phyloP scores from a whole-genome alignment of 2,113 vertebrate genomes.

The Upupa epops region DNA sequence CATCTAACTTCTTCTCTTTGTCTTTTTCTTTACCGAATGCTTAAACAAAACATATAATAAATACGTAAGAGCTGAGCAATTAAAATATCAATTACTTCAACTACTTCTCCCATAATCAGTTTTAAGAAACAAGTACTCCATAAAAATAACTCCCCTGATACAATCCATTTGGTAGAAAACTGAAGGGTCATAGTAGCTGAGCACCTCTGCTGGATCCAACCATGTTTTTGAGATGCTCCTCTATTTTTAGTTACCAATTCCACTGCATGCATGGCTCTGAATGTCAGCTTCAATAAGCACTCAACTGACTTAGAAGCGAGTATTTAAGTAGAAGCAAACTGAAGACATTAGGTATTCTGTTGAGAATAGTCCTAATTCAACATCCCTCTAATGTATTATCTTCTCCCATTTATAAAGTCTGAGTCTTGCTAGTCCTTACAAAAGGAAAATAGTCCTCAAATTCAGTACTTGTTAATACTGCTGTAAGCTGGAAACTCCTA shows the following conservation, averaged over 20 bases:
- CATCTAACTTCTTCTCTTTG: constrained; percentile 94
- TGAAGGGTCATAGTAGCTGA: constrained; percentile 1
- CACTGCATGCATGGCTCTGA: background rate
- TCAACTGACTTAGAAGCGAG: background rate
- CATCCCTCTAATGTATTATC: background rate
- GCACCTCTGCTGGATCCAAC: background rate
- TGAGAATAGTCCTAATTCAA: background rate
- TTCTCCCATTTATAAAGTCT: background rate
- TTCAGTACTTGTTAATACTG: background rate
- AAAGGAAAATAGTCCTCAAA: background rate
- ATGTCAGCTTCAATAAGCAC: background rate
- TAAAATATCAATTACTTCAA: background rate
- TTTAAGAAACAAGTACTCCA: background rate
- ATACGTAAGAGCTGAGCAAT: background rate
- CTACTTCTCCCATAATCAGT: background rate
- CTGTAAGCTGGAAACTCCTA: background rate
- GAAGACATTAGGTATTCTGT: background rate
- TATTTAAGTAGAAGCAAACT: background rate
- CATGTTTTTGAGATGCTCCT: background rate
- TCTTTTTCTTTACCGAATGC: constrained; percentile 92
- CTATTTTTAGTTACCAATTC: background rate
- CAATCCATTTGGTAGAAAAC: background rate
- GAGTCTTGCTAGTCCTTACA: background rate
- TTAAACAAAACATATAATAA: constrained; percentile 58
- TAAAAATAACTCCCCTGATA: background rate